phyloP scores from a whole-genome alignment of 2,888 invertebrate genomes.

The Ennomos fuscantarius region DNA sequence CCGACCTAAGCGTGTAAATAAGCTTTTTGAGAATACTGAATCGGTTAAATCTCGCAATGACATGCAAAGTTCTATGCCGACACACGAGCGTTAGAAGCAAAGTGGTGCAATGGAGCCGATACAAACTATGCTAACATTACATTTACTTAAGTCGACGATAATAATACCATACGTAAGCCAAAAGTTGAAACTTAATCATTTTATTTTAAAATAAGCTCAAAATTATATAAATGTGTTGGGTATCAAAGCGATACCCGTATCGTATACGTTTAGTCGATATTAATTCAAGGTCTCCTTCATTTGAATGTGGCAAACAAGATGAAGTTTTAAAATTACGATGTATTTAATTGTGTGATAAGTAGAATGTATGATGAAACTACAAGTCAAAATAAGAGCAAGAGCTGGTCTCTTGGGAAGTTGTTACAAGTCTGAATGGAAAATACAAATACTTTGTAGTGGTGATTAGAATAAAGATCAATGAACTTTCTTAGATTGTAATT shows the following conservation, averaged over 20 bases:
- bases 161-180: slow-evolving; percentile 12
- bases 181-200: slow-evolving; percentile 6
- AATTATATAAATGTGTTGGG: slow-evolving; percentile 1
- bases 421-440: too few species aligned
- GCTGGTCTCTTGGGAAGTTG: too few species aligned
- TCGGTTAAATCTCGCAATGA: slow-evolving; percentile 28
- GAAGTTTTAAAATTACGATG: slow-evolving; percentile 1
- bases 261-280: slow-evolving; percentile 7
- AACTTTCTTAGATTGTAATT: too few species aligned
- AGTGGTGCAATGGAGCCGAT: slow-evolving; percentile 83
- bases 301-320: slow-evolving; percentile 4
- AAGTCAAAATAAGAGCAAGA: slow-evolving; percentile 1
- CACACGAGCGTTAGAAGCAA: slow-evolving; percentile 76
- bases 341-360: slow-evolving; percentile 14
- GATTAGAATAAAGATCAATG: too few species aligned
- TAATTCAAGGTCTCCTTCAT: slow-evolving; percentile 22
- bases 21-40: slow-evolving; percentile 18
- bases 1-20: slow-evolving; percentile 10
- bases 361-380: slow-evolving; percentile 1
- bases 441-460: too few species aligned
- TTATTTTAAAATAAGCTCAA: neutral
- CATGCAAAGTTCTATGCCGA: slow-evolving; percentile 61
- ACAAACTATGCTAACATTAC: slow-evolving; percentile 55
- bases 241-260: neutral
- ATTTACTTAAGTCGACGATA: slow-evolving; percentile 39